phyloP scores from a whole-genome alignment of 2,113 vertebrate genomes.

The Tricholaema leucomelas region DNA sequence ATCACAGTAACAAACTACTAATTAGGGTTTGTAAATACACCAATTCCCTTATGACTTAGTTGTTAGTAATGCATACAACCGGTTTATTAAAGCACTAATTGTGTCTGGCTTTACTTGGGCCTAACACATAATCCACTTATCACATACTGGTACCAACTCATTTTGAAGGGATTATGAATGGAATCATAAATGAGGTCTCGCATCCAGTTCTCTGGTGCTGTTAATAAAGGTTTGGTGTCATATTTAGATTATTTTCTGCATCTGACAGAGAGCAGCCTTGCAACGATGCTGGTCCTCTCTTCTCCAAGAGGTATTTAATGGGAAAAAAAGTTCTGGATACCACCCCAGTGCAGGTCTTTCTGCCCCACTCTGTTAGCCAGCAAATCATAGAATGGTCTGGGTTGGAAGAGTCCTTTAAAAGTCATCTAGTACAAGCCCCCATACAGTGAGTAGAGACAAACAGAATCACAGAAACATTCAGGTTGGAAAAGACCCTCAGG shows the following conservation, averaged over 20 bases:
- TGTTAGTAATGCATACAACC: slow-evolving; percentile 78
- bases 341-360: rapidly evolving
- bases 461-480: too few relatives aligned
- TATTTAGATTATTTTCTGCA: background rate
- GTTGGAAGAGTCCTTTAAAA: background rate
- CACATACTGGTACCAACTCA: slow-evolving; percentile 78
- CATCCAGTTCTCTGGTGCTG: slow-evolving; percentile 30
- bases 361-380: background rate
- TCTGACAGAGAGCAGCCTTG: rapidly evolving
- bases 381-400: background rate
- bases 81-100: slow-evolving; percentile 85
- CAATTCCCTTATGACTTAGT: slow-evolving; percentile 74
- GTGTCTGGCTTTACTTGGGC: slow-evolving; percentile 79
- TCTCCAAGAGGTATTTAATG: background rate
- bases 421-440: background rate
- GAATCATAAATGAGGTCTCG: slow-evolving; percentile 74
- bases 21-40: slow-evolving; percentile 84
- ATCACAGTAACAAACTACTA: slow-evolving; percentile 83
- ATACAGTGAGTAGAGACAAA: background rate
- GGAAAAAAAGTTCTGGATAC: background rate
- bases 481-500: too few relatives aligned
- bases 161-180: slow-evolving; percentile 81
- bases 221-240: slow-evolving; percentile 39
- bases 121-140: slow-evolving; percentile 84
- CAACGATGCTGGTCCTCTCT: rapidly evolving